A percentile compares a stretch with the other conserved stretches of the same genome.
Evolutionary conservation across 2,888 invertebrate species (phyloP).

Genomic region (Girardia tigrina): DNA sequence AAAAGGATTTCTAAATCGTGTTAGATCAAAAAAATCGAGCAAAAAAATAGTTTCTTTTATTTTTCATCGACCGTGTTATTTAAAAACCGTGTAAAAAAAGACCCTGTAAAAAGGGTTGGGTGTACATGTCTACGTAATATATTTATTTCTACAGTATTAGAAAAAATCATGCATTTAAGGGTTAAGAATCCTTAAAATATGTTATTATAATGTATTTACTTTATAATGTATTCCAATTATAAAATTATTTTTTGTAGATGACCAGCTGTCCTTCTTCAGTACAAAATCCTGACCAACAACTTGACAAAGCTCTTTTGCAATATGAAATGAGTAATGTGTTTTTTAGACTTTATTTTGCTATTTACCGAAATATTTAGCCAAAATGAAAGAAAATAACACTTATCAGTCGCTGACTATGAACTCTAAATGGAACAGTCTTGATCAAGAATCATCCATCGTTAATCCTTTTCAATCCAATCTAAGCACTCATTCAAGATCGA

Average conservation of each 20-base stretch:
- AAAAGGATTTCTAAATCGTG: too few relatives aligned
- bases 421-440: neutral
- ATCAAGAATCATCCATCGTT: neutral
- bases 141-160: too few relatives aligned
- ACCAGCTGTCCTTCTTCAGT: neutral
- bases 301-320: neutral
- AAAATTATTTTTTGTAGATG: neutral
- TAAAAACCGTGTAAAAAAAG: too few relatives aligned
- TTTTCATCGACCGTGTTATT: too few relatives aligned
- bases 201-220: too few relatives aligned
- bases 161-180: too few relatives aligned
- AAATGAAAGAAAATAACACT: slow-evolving; percentile 18
- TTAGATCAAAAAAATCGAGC: too few relatives aligned
- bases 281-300: neutral
- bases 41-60: too few relatives aligned
- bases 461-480: neutral
- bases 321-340: neutral
- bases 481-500: neutral
- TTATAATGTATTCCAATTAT: too few relatives aligned
- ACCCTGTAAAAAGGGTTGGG: too few relatives aligned
- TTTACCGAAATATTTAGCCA: neutral
- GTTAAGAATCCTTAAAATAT: too few relatives aligned
- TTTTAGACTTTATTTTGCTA: neutral
- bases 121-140: too few relatives aligned
- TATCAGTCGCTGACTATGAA: neutral